phyloP scores from a whole-genome alignment of 2,113 vertebrate genomes.

The Corynorhinus townsendii region DNA sequence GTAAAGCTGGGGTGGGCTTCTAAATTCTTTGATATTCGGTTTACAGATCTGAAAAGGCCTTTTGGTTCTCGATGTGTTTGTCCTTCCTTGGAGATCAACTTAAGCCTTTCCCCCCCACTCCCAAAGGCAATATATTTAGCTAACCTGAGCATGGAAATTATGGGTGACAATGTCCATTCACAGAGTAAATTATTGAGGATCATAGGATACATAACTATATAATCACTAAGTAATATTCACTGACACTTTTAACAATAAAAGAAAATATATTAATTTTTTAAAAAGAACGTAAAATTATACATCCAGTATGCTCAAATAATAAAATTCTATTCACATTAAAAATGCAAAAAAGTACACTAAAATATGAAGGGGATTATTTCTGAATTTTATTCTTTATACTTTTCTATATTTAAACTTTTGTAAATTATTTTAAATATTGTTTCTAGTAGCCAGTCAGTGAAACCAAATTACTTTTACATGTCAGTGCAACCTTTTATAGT shows the following conservation, averaged over 20 bases:
- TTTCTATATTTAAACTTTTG: background rate
- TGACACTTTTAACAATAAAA: background rate
- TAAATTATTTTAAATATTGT: background rate
- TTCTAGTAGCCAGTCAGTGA: background rate
- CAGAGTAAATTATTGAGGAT: background rate
- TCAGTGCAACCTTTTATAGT: background rate
- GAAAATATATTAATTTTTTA: background rate
- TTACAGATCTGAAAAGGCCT: constrained; percentile 54
- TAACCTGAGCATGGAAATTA: background rate
- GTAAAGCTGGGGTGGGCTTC: constrained; percentile 76
- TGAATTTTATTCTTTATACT: background rate
- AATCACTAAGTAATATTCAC: background rate
- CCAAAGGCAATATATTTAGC: constrained; percentile 35
- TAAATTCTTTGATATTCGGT: constrained; percentile 64
- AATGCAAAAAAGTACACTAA: background rate
- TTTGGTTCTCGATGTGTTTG: constrained; percentile 65
- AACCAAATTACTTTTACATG: background rate
- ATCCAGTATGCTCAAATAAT: background rate
- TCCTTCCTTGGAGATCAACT: constrained; percentile 78
- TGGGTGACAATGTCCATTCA: background rate
- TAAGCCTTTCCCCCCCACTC: constrained; percentile 51
- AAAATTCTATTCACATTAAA: background rate
- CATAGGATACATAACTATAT: background rate
- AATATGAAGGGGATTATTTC: background rate
- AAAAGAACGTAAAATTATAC: background rate